phyloP scores from a whole-genome alignment of 2,113 vertebrate species.

The Oriolus oriolus region DNA sequence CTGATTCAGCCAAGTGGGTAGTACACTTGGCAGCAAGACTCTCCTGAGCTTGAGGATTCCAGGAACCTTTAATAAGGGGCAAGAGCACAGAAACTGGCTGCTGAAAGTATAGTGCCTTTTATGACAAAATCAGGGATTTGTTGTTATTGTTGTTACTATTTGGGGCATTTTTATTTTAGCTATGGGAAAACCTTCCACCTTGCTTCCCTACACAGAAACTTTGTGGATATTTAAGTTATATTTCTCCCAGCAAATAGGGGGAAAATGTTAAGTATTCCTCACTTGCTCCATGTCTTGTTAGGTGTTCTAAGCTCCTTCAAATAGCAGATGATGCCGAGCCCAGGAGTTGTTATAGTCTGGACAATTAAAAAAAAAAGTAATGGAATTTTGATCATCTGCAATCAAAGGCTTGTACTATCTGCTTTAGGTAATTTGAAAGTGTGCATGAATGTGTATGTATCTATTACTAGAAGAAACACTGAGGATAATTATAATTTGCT shows the following conservation, averaged over 20 bases:
- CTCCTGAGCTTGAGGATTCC: neutral
- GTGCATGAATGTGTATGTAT: neutral
- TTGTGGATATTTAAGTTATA: neutral
- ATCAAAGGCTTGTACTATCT: neutral
- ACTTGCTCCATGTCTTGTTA: neutral
- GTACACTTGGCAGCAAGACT: slow-evolving; percentile 25
- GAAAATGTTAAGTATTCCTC: neutral
- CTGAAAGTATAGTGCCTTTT: neutral
- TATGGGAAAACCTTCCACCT: neutral
- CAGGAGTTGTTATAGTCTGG: neutral
- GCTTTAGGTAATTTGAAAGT: neutral
- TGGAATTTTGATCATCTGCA: neutral
- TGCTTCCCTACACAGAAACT: neutral
- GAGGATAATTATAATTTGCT: neutral
- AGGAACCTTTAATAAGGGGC: slow-evolving; percentile 11
- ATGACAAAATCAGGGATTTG: neutral
- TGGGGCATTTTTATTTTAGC: neutral
- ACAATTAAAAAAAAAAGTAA: neutral
- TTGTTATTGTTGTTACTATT: neutral
- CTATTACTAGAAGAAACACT: neutral
- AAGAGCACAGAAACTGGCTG: neutral
- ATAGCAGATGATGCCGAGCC: neutral
- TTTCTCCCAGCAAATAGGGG: neutral
- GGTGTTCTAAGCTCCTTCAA: neutral
- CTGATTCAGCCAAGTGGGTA: slow-evolving; percentile 53